These are phyloP conservation scores for Furcula furcula DNA, from an alignment of 2,888 invertebrate species.

Conservation along the genomic window DNA sequence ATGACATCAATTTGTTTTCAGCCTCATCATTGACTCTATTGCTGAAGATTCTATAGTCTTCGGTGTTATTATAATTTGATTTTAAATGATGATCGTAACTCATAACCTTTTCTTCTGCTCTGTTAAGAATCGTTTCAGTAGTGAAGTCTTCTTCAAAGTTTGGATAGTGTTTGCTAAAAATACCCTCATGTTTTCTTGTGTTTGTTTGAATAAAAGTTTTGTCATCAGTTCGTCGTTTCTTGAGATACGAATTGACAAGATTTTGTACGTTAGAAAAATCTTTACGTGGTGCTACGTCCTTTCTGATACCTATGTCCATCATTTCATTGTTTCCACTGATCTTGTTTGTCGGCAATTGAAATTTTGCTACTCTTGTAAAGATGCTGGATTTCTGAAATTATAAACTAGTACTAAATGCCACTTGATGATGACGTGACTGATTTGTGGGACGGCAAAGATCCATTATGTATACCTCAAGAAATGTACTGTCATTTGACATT, in stretches of 20 bases:
- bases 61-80: slow-evolving; percentile 9
- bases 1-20: slow-evolving; percentile 46
- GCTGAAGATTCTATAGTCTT: slow-evolving; percentile 3
- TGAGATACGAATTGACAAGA: slow-evolving; percentile 44
- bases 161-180: background rate
- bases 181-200: background rate
- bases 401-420: no score
- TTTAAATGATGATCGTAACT: slow-evolving; percentile 26
- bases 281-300: slow-evolving; percentile 48
- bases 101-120: slow-evolving; percentile 34
- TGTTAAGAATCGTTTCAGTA: slow-evolving; percentile 27
- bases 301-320: slow-evolving; percentile 18
- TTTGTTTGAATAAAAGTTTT: no score
- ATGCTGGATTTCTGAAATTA: slow-evolving; percentile 44
- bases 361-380: slow-evolving; percentile 35
- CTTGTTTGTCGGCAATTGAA: slow-evolving; percentile 27
- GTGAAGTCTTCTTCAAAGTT: slow-evolving; percentile 7
- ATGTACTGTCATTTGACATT: no score
- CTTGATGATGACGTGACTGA: no score
- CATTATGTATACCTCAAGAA: no score
- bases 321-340: slow-evolving; percentile 2
- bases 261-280: slow-evolving; percentile 46
- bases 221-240: slow-evolving; percentile 12
- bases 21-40: slow-evolving; percentile 31
- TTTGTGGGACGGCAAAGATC: no score